phyloP scores from a whole-genome alignment of 2,113 vertebrate genomes.

The Sapajus apella region DNA sequence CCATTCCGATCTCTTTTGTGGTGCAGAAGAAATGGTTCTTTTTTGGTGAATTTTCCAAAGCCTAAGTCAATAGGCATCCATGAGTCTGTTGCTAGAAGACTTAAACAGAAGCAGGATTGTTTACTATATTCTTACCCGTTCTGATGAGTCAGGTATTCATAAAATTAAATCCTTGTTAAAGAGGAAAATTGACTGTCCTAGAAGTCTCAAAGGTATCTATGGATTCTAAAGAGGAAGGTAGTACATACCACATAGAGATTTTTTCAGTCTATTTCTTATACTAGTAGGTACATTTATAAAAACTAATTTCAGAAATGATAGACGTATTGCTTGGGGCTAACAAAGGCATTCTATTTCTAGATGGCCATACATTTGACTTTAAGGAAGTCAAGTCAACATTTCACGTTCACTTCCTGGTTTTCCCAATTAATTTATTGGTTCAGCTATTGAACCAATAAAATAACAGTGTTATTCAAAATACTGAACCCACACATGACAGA shows the following conservation, averaged over 20 bases:
- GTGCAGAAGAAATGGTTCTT: not conserved
- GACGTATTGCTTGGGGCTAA: not conserved
- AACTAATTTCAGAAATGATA: not conserved
- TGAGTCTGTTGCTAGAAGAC: not conserved
- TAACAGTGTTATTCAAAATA: no score
- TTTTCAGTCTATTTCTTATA: not conserved
- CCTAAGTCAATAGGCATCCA: not conserved
- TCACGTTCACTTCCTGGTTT: not conserved
- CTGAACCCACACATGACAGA: no score
- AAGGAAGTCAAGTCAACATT: not conserved
- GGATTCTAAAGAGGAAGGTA: not conserved
- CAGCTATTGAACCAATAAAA: no score
- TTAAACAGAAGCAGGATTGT: not conserved
- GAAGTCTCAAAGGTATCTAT: not conserved
- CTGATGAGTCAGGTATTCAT: not conserved
- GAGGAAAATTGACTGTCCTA: not conserved
- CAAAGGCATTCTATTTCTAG: not conserved
- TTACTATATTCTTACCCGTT: not conserved
- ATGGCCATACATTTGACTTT: not conserved
- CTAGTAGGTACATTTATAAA: not conserved
- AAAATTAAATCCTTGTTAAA: not conserved
- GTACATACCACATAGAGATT: fast-evolving
- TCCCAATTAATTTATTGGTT: not conserved
- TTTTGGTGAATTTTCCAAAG: not conserved
- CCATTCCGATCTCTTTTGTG: not conserved